A percentile compares a stretch with the other conserved stretches of the same genome.
These are phyloP conservation scores for Crossocerus cetratus DNA, from an alignment of 2,888 invertebrate genomes.

Conservation along the genomic window DNA sequence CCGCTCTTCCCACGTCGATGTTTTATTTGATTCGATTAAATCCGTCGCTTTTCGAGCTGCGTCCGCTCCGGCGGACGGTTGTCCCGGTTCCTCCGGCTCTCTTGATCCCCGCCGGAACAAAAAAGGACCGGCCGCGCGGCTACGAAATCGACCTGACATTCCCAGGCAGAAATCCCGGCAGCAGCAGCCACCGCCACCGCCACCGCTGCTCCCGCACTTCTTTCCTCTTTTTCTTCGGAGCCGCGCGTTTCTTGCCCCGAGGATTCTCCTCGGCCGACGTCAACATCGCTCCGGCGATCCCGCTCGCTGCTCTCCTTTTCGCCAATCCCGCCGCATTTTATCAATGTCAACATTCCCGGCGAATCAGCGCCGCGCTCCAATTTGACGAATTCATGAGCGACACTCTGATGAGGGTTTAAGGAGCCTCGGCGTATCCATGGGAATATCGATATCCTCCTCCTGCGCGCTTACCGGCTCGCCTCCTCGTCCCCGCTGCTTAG, in stretches of 20 bases:
- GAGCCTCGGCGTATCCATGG: background rate
- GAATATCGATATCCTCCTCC: no score
- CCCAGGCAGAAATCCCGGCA: conserved; percentile 44
- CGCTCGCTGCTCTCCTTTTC: conserved; percentile 4
- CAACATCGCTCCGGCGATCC: conserved; percentile 1
- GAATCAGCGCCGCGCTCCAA: background rate
- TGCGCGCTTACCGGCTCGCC: no score
- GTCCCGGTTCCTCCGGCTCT: conserved; percentile 26
- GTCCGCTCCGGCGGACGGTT: conserved; percentile 27
- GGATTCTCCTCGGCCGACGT: conserved; percentile 13
- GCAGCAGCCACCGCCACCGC: no score
- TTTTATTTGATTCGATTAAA: conserved; percentile 56
- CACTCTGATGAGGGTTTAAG: background rate
- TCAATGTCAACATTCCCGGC: conserved; percentile 47
- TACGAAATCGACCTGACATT: conserved; percentile 58
- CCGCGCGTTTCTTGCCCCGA: conserved; percentile 15
- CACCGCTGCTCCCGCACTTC: conserved; percentile 6
- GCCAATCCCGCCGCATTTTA: conserved; percentile 52
- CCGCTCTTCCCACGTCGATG: conserved; percentile 11
- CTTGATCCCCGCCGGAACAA: conserved; percentile 36
- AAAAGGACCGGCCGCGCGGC: conserved; percentile 32
- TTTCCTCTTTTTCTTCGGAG: conserved; percentile 15
- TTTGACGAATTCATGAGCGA: background rate
- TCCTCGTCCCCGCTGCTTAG: background rate
- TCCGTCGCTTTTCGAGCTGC: conserved; percentile 33